Evolutionary conservation across 2,797 vertebrate species (phyloP).

Genomic region (Nannoperca australis): DNA sequence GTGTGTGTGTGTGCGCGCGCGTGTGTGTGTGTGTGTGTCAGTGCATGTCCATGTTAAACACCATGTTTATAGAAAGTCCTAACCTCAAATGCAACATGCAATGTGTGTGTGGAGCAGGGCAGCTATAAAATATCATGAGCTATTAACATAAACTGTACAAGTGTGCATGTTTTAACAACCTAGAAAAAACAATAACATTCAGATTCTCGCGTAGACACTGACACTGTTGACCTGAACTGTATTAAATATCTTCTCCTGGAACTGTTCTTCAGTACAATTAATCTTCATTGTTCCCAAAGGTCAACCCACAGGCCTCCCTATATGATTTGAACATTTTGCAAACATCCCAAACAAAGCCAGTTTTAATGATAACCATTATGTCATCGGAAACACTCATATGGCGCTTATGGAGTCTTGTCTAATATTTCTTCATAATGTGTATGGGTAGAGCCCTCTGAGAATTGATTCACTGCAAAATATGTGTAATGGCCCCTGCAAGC

Average conservation of each 20-base stretch:
- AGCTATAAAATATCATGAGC: background rate
- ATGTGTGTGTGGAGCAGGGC: background rate
- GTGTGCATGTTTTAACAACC: conserved; percentile 2
- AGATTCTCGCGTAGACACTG: background rate
- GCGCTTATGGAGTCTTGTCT: background rate
- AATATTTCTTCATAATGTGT: conserved; percentile 17
- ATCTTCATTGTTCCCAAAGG: conserved; percentile 44
- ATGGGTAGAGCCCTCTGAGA: conserved; percentile 4
- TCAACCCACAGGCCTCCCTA: conserved; percentile 3
- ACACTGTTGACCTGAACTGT: conserved; percentile 13
- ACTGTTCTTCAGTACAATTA: conserved; percentile 19
- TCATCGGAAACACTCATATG: conserved; percentile 11
- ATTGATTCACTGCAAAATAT: conserved; percentile 27
- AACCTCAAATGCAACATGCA: background rate
- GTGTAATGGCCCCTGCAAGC: conserved; percentile 30
- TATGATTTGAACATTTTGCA: conserved; percentile 27
- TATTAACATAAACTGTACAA: background rate
- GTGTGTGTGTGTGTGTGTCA: conserved; percentile 13
- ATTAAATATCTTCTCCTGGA: conserved; percentile 36
- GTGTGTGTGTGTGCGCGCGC: background rate
- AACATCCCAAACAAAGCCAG: conserved; percentile 27
- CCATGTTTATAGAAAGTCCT: background rate
- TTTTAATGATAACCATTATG: conserved; percentile 25
- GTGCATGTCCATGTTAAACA: background rate
- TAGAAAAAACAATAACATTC: background rate